Conservation (phyloP, 2,888 invertebrate species). For the Ormyrus labotus region DNA sequence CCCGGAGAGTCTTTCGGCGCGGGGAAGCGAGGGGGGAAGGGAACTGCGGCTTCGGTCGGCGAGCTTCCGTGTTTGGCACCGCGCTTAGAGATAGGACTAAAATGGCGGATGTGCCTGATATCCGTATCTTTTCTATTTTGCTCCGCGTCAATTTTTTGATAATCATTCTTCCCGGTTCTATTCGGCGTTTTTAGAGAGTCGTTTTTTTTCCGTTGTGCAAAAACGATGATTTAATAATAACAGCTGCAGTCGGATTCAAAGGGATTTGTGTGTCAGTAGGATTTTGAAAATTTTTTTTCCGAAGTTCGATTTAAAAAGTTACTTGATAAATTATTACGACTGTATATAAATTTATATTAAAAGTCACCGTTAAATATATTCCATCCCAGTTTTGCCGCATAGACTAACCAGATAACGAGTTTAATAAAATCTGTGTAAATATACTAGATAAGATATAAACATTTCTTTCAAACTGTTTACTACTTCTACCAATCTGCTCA, state of each 20-base stretch:
- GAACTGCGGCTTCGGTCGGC: no score
- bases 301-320: no score
- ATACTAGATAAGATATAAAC: constrained; percentile 27
- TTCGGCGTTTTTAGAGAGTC: no score
- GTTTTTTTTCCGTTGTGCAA: no score
- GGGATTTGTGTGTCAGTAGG: no score
- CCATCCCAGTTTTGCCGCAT: not conserved
- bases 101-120: constrained; percentile 9
- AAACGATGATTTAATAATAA: no score
- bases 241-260: no score
- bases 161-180: not conserved
- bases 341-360: no score
- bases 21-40: no score
- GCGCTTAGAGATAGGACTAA: not conserved
- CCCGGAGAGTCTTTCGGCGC: no score
- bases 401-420: constrained; percentile 1
- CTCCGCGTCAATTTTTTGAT: constrained; percentile 3
- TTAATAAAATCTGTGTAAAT: constrained; percentile 27
- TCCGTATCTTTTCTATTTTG: not conserved
- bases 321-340: no score
- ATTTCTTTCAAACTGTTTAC: constrained; percentile 26
- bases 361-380: not conserved
- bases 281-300: no score
- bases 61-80: not conserved
- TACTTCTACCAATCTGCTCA: not conserved